Conservation (phyloP, 2,888 invertebrate species). For the Nysson spinosus region DNA sequence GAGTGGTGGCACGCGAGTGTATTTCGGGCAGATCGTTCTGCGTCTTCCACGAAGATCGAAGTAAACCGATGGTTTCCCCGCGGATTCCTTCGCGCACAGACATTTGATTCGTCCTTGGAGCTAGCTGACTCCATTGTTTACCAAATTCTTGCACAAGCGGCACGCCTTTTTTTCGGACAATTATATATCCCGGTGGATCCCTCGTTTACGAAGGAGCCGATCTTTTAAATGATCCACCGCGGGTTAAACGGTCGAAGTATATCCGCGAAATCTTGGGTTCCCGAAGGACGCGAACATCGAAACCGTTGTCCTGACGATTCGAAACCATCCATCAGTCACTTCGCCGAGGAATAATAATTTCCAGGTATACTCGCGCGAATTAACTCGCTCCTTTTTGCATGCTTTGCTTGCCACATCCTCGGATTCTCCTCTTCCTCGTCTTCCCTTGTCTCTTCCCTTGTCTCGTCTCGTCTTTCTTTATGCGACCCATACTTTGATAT, state of each 20-base stretch:
- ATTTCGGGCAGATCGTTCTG: too few relatives aligned
- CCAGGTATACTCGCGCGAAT: too few relatives aligned
- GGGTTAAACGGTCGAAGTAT: conserved; percentile 14
- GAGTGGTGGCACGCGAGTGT: too few relatives aligned
- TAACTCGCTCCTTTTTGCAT: too few relatives aligned
- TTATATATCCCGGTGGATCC: conserved; percentile 9
- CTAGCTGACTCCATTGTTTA: neutral
- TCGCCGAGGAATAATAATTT: conserved; percentile 13
- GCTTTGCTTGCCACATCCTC: too few relatives aligned
- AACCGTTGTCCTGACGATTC: neutral
- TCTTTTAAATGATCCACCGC: conserved; percentile 3
- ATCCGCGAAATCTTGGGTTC: conserved; percentile 12
- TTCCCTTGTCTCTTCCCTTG: too few relatives aligned
- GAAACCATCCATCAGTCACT: conserved; percentile 12
- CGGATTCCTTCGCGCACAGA: too few relatives aligned
- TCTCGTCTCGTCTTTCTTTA: too few relatives aligned
- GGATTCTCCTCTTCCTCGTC: too few relatives aligned
- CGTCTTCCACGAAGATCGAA: conserved; percentile 8
- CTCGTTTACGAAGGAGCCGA: neutral
- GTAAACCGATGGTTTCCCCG: conserved; percentile 4
- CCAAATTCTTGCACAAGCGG: conserved; percentile 12
- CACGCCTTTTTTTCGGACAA: conserved; percentile 5
- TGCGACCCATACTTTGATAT: too few relatives aligned
- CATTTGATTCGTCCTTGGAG: conserved; percentile 5
- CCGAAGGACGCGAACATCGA: too few relatives aligned